Evolutionary conservation across 2,113 vertebrate genomes (phyloP).

Genomic region (Thryonomys swinderianus): DNA sequence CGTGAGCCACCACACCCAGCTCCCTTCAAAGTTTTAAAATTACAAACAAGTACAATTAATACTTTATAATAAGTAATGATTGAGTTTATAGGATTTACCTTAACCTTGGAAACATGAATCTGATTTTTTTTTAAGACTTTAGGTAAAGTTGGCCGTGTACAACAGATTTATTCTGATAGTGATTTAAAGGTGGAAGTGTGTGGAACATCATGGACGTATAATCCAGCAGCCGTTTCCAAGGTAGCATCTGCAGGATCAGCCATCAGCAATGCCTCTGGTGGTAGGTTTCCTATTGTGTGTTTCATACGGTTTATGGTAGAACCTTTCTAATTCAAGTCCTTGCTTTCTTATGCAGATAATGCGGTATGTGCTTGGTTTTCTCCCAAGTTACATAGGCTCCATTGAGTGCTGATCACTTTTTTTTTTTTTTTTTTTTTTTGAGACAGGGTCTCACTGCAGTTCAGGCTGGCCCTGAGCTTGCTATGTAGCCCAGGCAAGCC

Average conservation of each 20-base stretch:
- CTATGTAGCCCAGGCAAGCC: no score
- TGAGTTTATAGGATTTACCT: slow-evolving; percentile 19
- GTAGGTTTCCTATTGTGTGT: slow-evolving; percentile 84
- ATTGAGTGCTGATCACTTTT: slow-evolving; percentile 18
- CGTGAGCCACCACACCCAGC: no score
- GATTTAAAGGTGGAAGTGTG: slow-evolving; percentile 99
- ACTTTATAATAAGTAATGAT: not conserved
- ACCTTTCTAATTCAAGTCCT: slow-evolving; percentile 6
- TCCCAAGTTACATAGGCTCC: not conserved
- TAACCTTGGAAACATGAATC: slow-evolving; percentile 51
- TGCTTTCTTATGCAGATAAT: not conserved
- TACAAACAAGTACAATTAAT: slow-evolving; percentile 33
- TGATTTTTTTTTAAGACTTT: slow-evolving; percentile 90
- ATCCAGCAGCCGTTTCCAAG: slow-evolving; percentile 98
- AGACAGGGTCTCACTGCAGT: no score
- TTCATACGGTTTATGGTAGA: not conserved
- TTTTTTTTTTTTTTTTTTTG: not conserved
- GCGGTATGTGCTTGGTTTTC: not conserved
- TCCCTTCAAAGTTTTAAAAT: not conserved
- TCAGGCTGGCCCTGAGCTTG: no score
- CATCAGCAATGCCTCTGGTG: slow-evolving; percentile 98
- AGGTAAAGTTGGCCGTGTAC: slow-evolving; percentile 98
- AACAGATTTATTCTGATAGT: slow-evolving; percentile 99
- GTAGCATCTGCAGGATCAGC: slow-evolving; percentile 97
- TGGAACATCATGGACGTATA: slow-evolving; percentile 99